Percentiles rank a stretch among this genome's conserved stretches.
Evolutionary conservation across 2,113 vertebrate genomes (phyloP).

Genomic region (Tetrao urogallus): DNA sequence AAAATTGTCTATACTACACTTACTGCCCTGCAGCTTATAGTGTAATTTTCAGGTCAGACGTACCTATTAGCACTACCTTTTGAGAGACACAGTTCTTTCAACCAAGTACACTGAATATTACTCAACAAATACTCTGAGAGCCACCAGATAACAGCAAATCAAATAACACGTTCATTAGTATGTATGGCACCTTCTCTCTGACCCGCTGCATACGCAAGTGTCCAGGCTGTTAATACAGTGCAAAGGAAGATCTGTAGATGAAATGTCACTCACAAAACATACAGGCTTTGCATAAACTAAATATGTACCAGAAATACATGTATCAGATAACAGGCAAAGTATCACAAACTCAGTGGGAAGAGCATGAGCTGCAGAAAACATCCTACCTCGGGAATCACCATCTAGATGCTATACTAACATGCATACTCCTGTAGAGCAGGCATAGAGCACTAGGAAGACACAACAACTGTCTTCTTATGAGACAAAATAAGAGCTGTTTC

Average conservation of each 20-base stretch:
- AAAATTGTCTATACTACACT: background rate
- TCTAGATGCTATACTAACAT: rapidly evolving
- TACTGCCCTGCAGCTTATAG: background rate
- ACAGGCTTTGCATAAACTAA: background rate
- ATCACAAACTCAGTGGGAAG: rapidly evolving
- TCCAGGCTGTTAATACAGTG: background rate
- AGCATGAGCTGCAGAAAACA: background rate
- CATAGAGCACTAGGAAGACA: rapidly evolving
- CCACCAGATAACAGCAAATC: background rate
- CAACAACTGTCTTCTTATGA: too few relatives aligned
- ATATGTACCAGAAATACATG: background rate
- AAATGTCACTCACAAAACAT: background rate
- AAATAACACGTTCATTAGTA: background rate
- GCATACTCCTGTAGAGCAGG: rapidly evolving
- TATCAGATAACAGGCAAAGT: rapidly evolving
- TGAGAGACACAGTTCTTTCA: background rate
- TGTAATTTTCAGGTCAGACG: background rate
- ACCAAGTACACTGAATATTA: background rate
- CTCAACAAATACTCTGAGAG: background rate
- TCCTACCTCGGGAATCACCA: rapidly evolving
- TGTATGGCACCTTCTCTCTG: background rate
- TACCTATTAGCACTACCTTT: background rate
- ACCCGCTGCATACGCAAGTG: background rate
- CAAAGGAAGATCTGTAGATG: background rate
- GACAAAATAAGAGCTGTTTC: too few relatives aligned